Evolutionary conservation across 1,140 invertebrate species (phyloP), one percentile per base, ranked within the genome.

Genomic region (Fopius arisanus): DNA sequence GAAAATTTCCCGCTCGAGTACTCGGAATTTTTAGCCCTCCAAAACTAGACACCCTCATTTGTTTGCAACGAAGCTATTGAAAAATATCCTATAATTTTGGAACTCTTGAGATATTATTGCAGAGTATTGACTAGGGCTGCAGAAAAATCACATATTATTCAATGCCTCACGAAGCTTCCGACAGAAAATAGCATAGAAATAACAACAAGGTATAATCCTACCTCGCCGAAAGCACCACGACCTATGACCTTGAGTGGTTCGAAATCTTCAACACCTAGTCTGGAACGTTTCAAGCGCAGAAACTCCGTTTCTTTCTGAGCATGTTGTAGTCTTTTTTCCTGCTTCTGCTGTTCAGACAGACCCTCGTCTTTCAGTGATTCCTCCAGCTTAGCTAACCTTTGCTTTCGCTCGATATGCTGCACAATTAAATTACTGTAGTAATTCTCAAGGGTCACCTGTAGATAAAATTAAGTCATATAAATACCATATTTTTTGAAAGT

Each of bases 231-330:
- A 28, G 98, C 98, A 70, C 98, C 98, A 83, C 97, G 91, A 14
- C 98, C 98, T 79, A 96, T 96, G 23, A 99, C 97, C 91, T 99
- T 99, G 21, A 99, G 90, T 12, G 97, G 96, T 86, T 98, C 97
- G 86, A 99, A 99, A 88, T 99, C 98, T 85, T 99, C 96, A 19
- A 99, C 98, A 41, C 97, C 97, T 1, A 99, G 91, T 72, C 98
- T 92, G 6, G 98, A 98, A 77, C 98, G 89, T 87, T 99, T 99
- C 72, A 99, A 90, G 67, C 98, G 91, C 51, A 99, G 91, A 89
- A 98, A 99, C 88, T 99, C 98, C 1, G 98, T 99, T 88, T 99
- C 98, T 84, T 99, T 99, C 82, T 96, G 93, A 33, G 97, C 97
- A 91, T 99, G 98, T 82, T 97, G 96, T 80, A 94, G 91, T 75